Base-by-base conservation (phyloP, 2,888 invertebrate genomes). In the Rhamphomyia laevipes region DNA sequence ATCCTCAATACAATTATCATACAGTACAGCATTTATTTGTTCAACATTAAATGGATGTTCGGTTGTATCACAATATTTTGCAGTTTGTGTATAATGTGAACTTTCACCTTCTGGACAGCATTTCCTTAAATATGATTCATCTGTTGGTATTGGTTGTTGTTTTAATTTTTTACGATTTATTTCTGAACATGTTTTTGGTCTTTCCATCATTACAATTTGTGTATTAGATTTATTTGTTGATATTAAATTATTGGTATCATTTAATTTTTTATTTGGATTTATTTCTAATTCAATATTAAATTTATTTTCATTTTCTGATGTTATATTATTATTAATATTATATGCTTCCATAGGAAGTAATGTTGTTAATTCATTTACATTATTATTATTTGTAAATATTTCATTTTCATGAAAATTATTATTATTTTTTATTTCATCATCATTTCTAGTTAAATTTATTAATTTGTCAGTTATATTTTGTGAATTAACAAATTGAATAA, bases 91-190 rank as follows among this genome's bases (percentile, higher is more conserved):
- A 40, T 62, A 55, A 30, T 59, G 57, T 42, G 67, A 56, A 48
- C 63, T 65, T 53, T 67, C 67, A 43, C 66, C 67, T 27, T 61
- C 53, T 12, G 69, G 64, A 53, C 69, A 68, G 46, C 70, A 68
- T 59, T 70, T 70, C 51, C 72, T 71, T 60, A 74, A 64, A 61
- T 71, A 72, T 64, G 76, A 62, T 4, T 53, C 51, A 9, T 56
- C 46, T n/a, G 56, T 56, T 4, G 51, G 49, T 9, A 56, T 31
- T 2, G 66, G 67, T 44, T 67, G 67, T 4, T 40, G 53, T 33
- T 57, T 54, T 0, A 53, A 53, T 45, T 59, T 64, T 45, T 62
- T 59, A 1, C 65, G 21, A 10, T 42, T 27, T 9, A 42, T 23
- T n/a, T 23, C 27, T n/a, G 27, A 42, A 42, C 42, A 42, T 23